phyloP scores from a whole-genome alignment of 2,797 vertebrate genomes.

The Melanotaenia maccullochi region DNA sequence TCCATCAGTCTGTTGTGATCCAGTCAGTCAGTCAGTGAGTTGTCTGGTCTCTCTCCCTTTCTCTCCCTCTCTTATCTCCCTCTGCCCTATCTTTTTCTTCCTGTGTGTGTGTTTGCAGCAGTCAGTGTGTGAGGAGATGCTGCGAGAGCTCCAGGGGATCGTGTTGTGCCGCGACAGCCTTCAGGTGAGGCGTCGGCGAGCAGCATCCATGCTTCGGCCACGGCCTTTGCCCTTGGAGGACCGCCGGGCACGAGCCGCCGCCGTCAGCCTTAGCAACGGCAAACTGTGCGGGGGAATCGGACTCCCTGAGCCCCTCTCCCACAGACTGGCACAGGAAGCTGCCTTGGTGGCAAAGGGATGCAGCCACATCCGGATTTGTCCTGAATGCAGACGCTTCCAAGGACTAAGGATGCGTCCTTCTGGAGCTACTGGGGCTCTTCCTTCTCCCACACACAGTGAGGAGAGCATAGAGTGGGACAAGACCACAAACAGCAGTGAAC shows the following conservation, averaged over 20 bases:
- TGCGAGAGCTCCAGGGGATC: conserved; percentile 94
- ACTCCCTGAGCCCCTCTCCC: conserved; percentile 90
- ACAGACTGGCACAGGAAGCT: conserved; percentile 96
- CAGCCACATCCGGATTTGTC: conserved; percentile 96
- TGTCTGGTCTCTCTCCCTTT: conserved; percentile 72
- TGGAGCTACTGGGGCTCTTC: conserved; percentile 62
- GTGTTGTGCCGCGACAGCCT: conserved; percentile 94
- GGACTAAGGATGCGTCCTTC: conserved; percentile 88
- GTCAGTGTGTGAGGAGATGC: conserved; percentile 97
- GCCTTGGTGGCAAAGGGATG: conserved; percentile 93
- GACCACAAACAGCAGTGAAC: conserved; percentile 95
- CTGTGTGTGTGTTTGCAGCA: conserved; percentile 83
- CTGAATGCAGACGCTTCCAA: conserved; percentile 96
- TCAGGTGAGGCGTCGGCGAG: conserved; percentile 87
- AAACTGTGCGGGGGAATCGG: conserved; percentile 91
- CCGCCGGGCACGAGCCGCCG: conserved; percentile 84
- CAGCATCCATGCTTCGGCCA: conserved; percentile 77
- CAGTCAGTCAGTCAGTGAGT: conserved; percentile 77
- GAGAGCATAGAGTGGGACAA: conserved; percentile 98
- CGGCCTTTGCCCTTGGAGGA: conserved; percentile 86
- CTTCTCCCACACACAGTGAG: conserved; percentile 90
- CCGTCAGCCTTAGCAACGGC: conserved; percentile 94
- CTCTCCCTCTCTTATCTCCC: conserved; percentile 64
- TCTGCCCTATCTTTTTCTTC: conserved; percentile 58
- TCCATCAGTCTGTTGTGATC: conserved; percentile 54